Evolutionary conservation across 2,888 invertebrate genomes (phyloP), one percentile per base, ranked within the genome.

Genomic region (Cephalotes varians): DNA sequence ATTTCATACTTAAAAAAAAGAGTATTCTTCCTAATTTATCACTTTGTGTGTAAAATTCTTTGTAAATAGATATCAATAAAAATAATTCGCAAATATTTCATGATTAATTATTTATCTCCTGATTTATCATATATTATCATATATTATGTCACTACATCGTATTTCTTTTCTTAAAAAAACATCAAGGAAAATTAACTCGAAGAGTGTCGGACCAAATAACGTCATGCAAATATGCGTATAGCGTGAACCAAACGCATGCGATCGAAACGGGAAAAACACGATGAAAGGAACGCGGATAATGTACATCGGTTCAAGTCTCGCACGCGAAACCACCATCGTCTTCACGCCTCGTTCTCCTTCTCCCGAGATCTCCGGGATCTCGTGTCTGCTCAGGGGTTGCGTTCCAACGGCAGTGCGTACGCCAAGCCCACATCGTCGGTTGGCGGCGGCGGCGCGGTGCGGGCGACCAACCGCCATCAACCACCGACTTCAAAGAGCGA

Each of bases 401-500:
- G 84, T 77, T 74, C 81, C 51, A 47, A 67, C 65, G 25, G 82
- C 60, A 60, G 64, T 64, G 73, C 82, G 79, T 85, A 40, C 65
- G 56, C 69, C 82, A 56, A 69, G 77, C 69, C 67, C 77, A 71
- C 58, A 74, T 84, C 76, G 40, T 51, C 51, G 34, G 18, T 28
- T 25, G 7, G 18, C 34, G n/a, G 47, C 54, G 28, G 9, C 10
- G 74, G 62, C 31, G 80, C 34, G 25, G 67, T 10, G 40, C 62
- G 47, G 37, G 25, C 12, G 44, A 74, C 31, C 82, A 34, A 58
- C 67, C 31, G 62, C 76, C 85, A 84, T 73, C 87, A 82, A 87
- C 77, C 84, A 65, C 74, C 86, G 69, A 87, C 87, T 87, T 85
- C 87, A 82, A 88, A 87, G 86, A 77, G 82, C 87, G 77, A 81